phyloP scores from a whole-genome alignment of 2,797 vertebrate genomes.

The Columba guinea region DNA sequence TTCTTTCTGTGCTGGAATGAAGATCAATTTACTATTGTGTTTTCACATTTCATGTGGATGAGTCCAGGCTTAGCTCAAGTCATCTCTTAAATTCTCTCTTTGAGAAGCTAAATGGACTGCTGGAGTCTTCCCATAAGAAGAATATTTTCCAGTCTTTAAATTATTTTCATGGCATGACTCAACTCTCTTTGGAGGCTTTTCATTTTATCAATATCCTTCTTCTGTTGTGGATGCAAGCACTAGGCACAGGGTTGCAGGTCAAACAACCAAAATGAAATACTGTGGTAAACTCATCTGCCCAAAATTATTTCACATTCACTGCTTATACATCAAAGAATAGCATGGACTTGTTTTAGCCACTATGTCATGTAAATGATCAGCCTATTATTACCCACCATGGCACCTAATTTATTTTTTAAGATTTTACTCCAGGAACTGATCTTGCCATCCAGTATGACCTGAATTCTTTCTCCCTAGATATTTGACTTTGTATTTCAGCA shows the following conservation, averaged over 20 bases:
- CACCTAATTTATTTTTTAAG: not conserved
- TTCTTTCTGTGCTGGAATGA: not conserved
- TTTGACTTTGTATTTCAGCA: not conserved
- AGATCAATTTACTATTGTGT: not conserved
- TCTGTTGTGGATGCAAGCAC: not conserved
- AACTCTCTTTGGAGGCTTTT: not conserved
- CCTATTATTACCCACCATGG: not conserved
- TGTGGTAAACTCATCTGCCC: not conserved
- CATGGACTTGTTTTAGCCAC: not conserved
- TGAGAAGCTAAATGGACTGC: not conserved
- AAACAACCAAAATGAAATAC: not conserved
- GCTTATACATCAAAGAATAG: not conserved
- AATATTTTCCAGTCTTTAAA: not conserved
- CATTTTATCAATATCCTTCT: not conserved
- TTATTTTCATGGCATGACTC: not conserved
- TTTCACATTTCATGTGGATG: not conserved
- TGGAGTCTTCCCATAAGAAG: not conserved
- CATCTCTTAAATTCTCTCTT: not conserved
- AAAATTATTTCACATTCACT: not conserved
- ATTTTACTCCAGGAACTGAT: not conserved
- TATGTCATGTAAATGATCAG: not conserved
- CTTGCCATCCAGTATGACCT: not conserved
- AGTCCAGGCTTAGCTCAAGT: not conserved
- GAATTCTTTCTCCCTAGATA: not conserved
- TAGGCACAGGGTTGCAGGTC: not conserved